These are phyloP conservation scores for Ophioninae sp. DNA, from an alignment of 2,888 invertebrate species.

Conservation along the genomic window DNA sequence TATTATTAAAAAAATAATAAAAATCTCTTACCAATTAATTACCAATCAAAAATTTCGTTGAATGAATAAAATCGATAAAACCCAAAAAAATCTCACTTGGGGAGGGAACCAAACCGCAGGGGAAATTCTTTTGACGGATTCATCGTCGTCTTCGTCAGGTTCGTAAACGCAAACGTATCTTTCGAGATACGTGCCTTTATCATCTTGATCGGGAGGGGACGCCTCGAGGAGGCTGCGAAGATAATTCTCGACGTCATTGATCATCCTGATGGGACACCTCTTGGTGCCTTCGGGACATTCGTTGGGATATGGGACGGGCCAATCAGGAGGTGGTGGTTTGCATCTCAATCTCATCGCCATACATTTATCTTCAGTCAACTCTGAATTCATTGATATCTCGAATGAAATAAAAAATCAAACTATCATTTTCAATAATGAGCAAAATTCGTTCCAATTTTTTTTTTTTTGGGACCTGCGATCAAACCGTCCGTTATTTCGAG, in stretches of 20 bases:
- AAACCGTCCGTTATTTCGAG: slow-evolving; percentile 72
- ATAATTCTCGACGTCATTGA: slow-evolving; percentile 75
- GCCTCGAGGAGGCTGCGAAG: slow-evolving; percentile 62
- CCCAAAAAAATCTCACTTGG: slow-evolving; percentile 65
- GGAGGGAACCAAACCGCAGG: slow-evolving; percentile 73
- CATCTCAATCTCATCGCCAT: slow-evolving; percentile 72
- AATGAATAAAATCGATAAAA: not conserved
- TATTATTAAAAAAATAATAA: no score
- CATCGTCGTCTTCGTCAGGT: slow-evolving; percentile 66
- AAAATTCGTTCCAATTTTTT: not conserved
- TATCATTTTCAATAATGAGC: not conserved
- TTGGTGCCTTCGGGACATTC: slow-evolving; percentile 61
- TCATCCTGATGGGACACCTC: slow-evolving; percentile 70
- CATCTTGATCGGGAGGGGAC: slow-evolving; percentile 4
- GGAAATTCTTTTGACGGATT: slow-evolving; percentile 62
- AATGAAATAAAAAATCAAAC: not conserved
- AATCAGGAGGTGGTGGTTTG: slow-evolving; percentile 71
- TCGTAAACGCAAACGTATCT: slow-evolving; percentile 67
- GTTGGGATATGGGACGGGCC: slow-evolving; percentile 73
- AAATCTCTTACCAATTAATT: not conserved
- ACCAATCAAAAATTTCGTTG: not conserved
- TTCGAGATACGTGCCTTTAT: slow-evolving; percentile 59
- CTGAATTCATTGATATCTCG: slow-evolving; percentile 61
- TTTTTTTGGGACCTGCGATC: slow-evolving; percentile 64
- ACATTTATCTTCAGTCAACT: slow-evolving; percentile 69